These are phyloP conservation scores for Gopherus flavomarginatus DNA, from an alignment of 2,113 vertebrate genomes.

Conservation along the genomic window DNA sequence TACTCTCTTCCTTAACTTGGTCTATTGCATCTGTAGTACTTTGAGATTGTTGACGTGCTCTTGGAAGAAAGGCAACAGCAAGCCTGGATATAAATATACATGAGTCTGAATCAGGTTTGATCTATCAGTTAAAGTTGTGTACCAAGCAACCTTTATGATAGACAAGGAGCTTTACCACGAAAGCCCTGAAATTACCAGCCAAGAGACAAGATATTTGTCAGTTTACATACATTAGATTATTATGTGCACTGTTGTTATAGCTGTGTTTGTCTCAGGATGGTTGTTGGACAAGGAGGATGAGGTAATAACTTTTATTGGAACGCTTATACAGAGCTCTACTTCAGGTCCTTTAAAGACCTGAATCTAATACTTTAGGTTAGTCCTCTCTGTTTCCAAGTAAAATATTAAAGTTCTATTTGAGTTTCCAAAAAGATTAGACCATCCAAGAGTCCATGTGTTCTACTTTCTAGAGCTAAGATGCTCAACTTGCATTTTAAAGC, in stretches of 20 bases:
- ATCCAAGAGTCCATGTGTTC: background rate
- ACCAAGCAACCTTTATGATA: background rate
- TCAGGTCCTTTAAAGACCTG: background rate
- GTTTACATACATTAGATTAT: background rate
- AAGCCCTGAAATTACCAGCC: background rate
- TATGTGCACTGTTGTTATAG: background rate
- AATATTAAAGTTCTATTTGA: background rate
- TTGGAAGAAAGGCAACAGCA: background rate
- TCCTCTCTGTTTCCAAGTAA: background rate
- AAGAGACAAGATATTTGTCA: background rate
- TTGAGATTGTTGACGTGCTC: fast-evolving
- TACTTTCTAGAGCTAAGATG: background rate
- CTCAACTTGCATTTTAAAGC: background rate
- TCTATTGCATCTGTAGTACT: fast-evolving
- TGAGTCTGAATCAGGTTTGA: background rate
- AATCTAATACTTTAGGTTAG: background rate
- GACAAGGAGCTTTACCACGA: background rate
- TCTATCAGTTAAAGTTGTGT: background rate
- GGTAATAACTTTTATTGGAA: background rate
- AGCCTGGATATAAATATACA: background rate
- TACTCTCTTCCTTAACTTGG: fast-evolving
- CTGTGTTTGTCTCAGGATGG: background rate
- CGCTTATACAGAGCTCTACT: background rate
- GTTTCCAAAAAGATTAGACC: background rate
- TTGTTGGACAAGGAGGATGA: background rate